Evolutionary conservation across 2,113 vertebrate genomes (phyloP), one percentile per base, ranked within the genome.

Genomic region (Elaphurus davidianus): DNA sequence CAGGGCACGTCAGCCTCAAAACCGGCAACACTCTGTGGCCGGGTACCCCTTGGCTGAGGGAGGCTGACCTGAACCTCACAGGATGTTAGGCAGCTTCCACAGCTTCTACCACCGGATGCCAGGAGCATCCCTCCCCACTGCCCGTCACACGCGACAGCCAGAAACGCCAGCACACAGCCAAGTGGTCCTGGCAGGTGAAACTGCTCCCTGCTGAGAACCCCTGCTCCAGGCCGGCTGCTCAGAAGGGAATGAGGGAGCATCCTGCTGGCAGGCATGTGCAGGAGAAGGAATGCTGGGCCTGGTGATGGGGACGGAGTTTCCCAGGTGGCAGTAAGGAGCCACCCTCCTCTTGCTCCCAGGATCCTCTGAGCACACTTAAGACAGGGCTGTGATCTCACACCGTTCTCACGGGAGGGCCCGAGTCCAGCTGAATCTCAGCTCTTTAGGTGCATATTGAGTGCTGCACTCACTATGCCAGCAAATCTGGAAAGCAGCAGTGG

Each of bases 321-420:
- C 43, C 30, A 1, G 6, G 11, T 2, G 33, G 59, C 19, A 19
- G 1, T 15, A 17, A 64, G 23, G 64, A 50, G 6, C 0, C 5
- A 1, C 0, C 89, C 57, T 33, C 0, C 21, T 62, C 36, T 27
- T 3, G 13, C 40, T 17, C 33, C 33, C 9, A 1, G 62, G 67
- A 23, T 9, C n/a, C 28, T 23, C 13, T 5, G 19, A 67, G n/a
- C 27, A 12, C 27, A 30, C 19, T 8, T 7, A 14, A 36, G 47
- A 21, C 9, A 12, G 17, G 23, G 27, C 67, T 40, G 25, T 25
- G 33, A 12, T 5, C 50, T 19, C 10, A n/a, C 13, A 1, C 12
- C 0, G 1, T 86, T 30, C 62, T 57, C 27, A 3, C 2, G 0
- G 0, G 25, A 71, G 52, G n/a, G 12, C 55, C 30, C 8, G 15